Base-by-base conservation (phyloP, 2,888 invertebrate species). In the Cosmorhoe ocellata region DNA sequence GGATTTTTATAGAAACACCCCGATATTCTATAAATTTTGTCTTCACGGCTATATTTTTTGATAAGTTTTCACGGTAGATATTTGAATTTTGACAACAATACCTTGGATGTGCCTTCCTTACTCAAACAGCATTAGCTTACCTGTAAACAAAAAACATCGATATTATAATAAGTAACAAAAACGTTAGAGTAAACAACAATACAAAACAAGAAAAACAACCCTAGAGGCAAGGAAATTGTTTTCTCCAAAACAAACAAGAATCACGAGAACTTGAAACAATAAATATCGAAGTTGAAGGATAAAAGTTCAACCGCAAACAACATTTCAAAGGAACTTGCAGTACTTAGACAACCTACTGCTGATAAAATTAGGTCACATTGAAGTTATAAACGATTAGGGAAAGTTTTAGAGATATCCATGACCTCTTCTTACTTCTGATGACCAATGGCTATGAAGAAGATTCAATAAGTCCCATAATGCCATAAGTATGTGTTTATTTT, bases 131-230 rank as follows among this genome's bases (percentile, higher is more conserved):
- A 18, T 2, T 2, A 18, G 18, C 40, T 40, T 51, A 51, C 50
- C 44, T 45, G 45, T 18, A 1, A 44, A 45, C n/a, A 51, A 40
- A 26, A 44, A 48, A 39, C n/a, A 13, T 22, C 18, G n/a, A 40
- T 9, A 39, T 0, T 11, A 14, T 1, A 30, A 5, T 11, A 37
- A 13, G 32, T 13, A 22, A 30, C 18, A n/a, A 14, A 6, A n/a
- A 34, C 33, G 26, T 24, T 31, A 38, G 7, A 18, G 4, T 2
- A 18, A 3, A 18, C 18, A 18, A 18, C n/a, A 18, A 4, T 4
- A 18, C 18, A 18, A 18, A 18, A 2, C 18, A 34, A 34, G 34
- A 33, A 33, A 24, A 36, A 36, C 36, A 24, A 34, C 10, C 22
- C 11, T 8, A 3, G 10, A 34, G n/a, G 26, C 1, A 18, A 32